phyloP scores from a whole-genome alignment of 2,113 vertebrate species.

The Strix uralensis region DNA sequence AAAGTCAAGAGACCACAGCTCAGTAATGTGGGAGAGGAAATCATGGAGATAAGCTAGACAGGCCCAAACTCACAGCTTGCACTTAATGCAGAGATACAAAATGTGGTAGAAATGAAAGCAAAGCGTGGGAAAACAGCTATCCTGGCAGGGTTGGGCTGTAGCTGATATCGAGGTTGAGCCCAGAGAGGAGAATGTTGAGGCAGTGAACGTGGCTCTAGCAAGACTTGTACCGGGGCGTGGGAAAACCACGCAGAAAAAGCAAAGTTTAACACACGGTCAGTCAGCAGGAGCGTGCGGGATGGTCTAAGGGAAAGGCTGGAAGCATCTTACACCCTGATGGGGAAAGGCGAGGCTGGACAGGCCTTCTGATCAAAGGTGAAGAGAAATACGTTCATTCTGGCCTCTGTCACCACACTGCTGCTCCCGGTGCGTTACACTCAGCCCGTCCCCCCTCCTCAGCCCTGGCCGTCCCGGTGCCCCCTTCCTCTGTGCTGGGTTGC shows the following conservation, averaged over 20 bases:
- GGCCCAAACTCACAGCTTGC: not conserved
- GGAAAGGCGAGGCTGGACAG: not conserved
- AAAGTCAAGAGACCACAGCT: not conserved
- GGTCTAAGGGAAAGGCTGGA: not conserved
- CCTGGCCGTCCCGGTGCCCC: too few relatives aligned
- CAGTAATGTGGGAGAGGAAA: not conserved
- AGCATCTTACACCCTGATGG: not conserved
- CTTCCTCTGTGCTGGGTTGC: too few relatives aligned
- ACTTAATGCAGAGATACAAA: not conserved
- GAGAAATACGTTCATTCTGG: rapidly evolving
- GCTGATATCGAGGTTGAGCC: rapidly evolving
- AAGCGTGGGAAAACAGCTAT: not conserved
- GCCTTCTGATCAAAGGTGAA: too few relatives aligned
- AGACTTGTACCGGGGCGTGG: too few relatives aligned
- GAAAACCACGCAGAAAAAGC: not conserved
- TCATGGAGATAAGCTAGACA: not conserved
- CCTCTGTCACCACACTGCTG: not conserved
- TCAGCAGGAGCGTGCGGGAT: not conserved
- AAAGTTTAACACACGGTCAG: rapidly evolving
- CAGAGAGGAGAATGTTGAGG: not conserved
- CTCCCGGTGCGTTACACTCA: not conserved
- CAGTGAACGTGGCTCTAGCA: not conserved
- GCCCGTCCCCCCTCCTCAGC: not conserved
- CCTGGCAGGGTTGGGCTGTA: not conserved
- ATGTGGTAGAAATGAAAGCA: not conserved